phyloP scores from a whole-genome alignment of 2,888 invertebrate species.

The Chalcis sispes region DNA sequence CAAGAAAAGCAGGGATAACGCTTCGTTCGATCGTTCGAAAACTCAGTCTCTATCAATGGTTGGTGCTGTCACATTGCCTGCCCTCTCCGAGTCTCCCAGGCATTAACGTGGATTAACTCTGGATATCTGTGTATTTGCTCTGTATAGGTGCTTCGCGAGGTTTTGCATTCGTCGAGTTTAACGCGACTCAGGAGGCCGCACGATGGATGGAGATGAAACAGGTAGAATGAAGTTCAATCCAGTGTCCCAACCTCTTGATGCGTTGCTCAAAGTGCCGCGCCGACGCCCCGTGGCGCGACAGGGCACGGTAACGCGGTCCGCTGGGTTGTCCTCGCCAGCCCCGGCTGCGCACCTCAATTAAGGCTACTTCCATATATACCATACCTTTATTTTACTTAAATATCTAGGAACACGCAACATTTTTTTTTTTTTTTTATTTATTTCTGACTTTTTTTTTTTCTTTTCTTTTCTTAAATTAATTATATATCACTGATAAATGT shows the following conservation, averaged over 20 bases:
- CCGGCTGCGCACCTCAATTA: constrained; percentile 73
- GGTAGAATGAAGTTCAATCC: constrained; percentile 79
- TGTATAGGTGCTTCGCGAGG: constrained; percentile 92
- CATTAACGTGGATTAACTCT: constrained; percentile 76
- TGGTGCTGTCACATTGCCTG: constrained; percentile 76
- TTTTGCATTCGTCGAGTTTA: constrained; percentile 93
- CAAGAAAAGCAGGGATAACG: constrained; percentile 66
- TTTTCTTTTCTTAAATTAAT: constrained; percentile 59
- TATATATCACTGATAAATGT: constrained; percentile 29
- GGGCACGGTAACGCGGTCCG: constrained; percentile 74
- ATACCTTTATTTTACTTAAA: constrained; percentile 65
- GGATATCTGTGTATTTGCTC: constrained; percentile 80
- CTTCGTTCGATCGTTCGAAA: constrained; percentile 72
- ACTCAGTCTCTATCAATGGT: constrained; percentile 74
- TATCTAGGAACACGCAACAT: constrained; percentile 65
- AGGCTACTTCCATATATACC: constrained; percentile 75
- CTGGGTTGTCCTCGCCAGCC: constrained; percentile 73
- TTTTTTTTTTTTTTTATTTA: constrained; percentile 60
- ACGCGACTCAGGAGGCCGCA: constrained; percentile 90
- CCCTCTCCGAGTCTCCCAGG: constrained; percentile 75
- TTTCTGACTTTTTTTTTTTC: constrained; percentile 58
- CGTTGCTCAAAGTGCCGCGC: constrained; percentile 72
- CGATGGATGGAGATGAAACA: constrained; percentile 95
- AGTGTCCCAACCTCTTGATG: constrained; percentile 72
- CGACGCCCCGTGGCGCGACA: constrained; percentile 75